phyloP scores from a whole-genome alignment of 2,888 invertebrate genomes.

The Leptinotarsa peninsularis region DNA sequence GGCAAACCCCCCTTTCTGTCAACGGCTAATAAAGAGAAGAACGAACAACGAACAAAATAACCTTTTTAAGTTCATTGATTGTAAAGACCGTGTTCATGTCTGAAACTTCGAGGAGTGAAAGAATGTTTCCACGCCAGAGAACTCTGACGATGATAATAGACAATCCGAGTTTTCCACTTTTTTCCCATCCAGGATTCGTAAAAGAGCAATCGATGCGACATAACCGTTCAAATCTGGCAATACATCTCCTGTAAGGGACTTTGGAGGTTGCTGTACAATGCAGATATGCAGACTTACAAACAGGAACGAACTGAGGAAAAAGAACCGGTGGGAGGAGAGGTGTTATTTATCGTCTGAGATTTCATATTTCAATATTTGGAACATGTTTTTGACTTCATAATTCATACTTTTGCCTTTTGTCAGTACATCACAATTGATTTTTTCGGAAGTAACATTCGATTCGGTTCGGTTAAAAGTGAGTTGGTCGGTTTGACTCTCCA shows the following conservation, averaged over 20 bases:
- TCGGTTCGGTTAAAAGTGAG: too few species aligned
- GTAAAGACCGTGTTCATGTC: slow-evolving; percentile 41
- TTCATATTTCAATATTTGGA: too few species aligned
- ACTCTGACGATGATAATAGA: slow-evolving; percentile 48
- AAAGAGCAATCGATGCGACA: slow-evolving; percentile 36
- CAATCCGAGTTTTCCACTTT: slow-evolving; percentile 43
- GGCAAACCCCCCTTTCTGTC: slow-evolving; percentile 33
- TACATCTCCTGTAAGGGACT: slow-evolving; percentile 26
- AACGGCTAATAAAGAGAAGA: slow-evolving; percentile 36
- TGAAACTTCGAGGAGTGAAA: slow-evolving; percentile 43
- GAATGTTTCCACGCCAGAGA: slow-evolving; percentile 46
- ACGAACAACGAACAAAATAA: slow-evolving; percentile 29
- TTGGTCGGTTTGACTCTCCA: too few species aligned
- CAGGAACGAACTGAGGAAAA: neutral
- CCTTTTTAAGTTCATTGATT: slow-evolving; percentile 43
- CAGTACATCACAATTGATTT: too few species aligned
- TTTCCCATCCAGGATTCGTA: slow-evolving; percentile 29
- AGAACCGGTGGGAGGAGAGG: neutral
- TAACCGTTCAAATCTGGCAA: slow-evolving; percentile 33
- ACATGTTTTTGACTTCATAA: neutral
- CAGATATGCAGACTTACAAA: slow-evolving; percentile 24
- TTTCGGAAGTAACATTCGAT: too few species aligned
- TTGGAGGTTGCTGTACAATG: slow-evolving; percentile 25
- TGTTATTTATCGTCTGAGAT: too few species aligned
- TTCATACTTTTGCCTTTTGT: too few species aligned